Percentiles rank a stretch among this genome's conserved stretches.
Evolutionary conservation across 2,888 invertebrate species (phyloP).

Genomic region (Plusia festucae): DNA sequence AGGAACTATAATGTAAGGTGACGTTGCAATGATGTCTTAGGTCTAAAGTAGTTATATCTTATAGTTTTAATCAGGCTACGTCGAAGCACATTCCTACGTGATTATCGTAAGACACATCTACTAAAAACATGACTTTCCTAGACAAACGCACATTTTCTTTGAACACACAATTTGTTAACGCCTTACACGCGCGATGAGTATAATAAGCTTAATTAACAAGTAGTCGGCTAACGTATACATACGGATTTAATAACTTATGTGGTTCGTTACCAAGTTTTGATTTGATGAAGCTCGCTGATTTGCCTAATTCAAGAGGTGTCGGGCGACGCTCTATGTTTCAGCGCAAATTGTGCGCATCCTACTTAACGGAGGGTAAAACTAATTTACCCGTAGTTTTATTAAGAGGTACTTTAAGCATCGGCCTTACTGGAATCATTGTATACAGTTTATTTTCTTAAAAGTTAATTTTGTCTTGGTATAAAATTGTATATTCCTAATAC

Average conservation of each 20-base stretch:
- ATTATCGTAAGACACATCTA: slow-evolving; percentile 28
- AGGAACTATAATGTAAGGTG: too few relatives aligned
- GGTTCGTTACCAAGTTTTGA: slow-evolving; percentile 66
- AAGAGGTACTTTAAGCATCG: slow-evolving; percentile 7
- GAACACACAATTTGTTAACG: slow-evolving; percentile 17
- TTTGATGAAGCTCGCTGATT: slow-evolving; percentile 62
- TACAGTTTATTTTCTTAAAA: background rate
- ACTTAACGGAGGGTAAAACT: slow-evolving; percentile 38
- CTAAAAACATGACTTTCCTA: slow-evolving; percentile 32
- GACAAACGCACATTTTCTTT: slow-evolving; percentile 34
- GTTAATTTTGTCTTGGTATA: too few relatives aligned
- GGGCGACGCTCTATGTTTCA: slow-evolving; percentile 27
- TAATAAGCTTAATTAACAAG: slow-evolving; percentile 54
- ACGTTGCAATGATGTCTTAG: background rate
- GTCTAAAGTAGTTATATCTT: background rate
- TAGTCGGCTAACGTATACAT: slow-evolving; percentile 40
- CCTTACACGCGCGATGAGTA: slow-evolving; percentile 26
- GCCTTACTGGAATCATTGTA: background rate
- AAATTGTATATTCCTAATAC: too few relatives aligned
- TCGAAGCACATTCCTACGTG: slow-evolving; percentile 20
- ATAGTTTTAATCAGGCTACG: background rate
- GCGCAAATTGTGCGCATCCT: slow-evolving; percentile 49
- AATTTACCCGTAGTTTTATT: slow-evolving; percentile 35
- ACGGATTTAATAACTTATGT: slow-evolving; percentile 62
- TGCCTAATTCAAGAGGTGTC: slow-evolving; percentile 55